phyloP scores from a whole-genome alignment of 2,888 invertebrate species.

The Xestia rhomboidea region DNA sequence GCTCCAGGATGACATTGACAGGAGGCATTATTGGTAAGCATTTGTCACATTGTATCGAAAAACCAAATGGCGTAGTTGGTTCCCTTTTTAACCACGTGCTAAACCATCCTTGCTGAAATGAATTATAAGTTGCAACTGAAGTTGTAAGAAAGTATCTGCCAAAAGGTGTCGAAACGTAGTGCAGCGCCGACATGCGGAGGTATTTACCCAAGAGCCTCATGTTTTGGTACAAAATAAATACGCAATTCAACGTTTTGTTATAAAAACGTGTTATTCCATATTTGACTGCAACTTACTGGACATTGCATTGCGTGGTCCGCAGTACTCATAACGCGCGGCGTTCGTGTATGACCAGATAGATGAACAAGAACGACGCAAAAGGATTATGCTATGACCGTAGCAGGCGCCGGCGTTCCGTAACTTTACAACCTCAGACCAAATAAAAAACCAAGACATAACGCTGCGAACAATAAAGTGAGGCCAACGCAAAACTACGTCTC shows the following conservation, averaged over 20 bases:
- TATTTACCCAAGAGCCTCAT: not conserved
- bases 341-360: not conserved
- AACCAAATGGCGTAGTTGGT: not conserved
- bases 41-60: not conserved
- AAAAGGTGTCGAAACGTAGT: not conserved
- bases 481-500: too few relatives aligned
- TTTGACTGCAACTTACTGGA: not conserved
- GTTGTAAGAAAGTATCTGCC: not conserved
- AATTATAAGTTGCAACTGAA: not conserved
- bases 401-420: not conserved
- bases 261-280: not conserved
- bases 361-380: not conserved
- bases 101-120: not conserved
- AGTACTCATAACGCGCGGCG: not conserved
- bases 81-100: not conserved
- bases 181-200: not conserved
- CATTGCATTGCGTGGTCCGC: too few relatives aligned
- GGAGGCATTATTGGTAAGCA: not conserved
- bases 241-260: not conserved
- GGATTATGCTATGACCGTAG: not conserved
- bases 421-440: too few relatives aligned
- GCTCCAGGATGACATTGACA: not conserved
- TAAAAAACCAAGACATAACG: too few relatives aligned
- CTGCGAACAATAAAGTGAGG: too few relatives aligned
- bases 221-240: not conserved